Evolutionary conservation across 2,888 invertebrate species (phyloP).

Genomic region (Pachycephus smyrnensis): DNA sequence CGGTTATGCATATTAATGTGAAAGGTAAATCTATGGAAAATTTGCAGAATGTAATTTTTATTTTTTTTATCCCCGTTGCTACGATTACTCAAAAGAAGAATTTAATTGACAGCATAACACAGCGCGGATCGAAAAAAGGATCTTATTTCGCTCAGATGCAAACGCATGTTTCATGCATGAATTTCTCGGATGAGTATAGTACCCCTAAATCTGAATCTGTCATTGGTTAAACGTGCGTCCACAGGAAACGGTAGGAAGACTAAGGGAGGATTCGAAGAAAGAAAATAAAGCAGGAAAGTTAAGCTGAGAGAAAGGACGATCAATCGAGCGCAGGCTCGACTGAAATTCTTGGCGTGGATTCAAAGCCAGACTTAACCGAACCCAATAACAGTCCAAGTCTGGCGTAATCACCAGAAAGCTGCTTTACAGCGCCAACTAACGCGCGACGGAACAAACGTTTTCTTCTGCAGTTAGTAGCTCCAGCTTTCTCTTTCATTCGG

Average conservation of each 20-base stretch:
- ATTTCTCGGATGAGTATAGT: background rate
- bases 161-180: too few relatives aligned
- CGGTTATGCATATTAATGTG: background rate
- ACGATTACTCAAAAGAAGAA: background rate
- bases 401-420: background rate
- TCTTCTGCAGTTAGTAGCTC: background rate
- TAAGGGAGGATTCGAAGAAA: background rate
- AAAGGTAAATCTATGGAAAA: background rate
- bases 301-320: background rate
- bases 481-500: background rate
- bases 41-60: background rate
- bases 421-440: background rate
- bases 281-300: background rate
- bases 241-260: background rate
- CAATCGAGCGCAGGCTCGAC: conserved; percentile 37
- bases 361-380: conserved; percentile 48
- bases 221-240: background rate
- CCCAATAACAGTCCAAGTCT: background rate
- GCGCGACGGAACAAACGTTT: background rate
- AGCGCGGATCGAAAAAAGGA: too few relatives aligned
- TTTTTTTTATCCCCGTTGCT: background rate
- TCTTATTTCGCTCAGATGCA: too few relatives aligned
- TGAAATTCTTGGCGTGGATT: conserved; percentile 60
- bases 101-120: too few relatives aligned
- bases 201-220: background rate